phyloP scores from a whole-genome alignment of 1,140 invertebrate species.

The Centruroides sculpturatus region DNA sequence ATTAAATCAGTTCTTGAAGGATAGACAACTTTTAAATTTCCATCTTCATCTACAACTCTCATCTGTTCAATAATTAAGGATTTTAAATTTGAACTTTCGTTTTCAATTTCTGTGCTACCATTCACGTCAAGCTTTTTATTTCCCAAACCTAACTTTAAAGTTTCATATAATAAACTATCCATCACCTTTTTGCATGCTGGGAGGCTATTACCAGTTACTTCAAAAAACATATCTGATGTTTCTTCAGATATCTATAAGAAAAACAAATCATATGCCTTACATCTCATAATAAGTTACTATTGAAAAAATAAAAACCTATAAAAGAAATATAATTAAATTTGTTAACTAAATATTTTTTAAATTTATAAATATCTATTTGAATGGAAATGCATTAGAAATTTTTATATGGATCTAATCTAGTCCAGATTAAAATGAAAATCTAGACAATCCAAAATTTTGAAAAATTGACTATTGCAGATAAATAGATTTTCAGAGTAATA shows the following conservation, averaged over 20 bases:
- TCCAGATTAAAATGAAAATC: no score
- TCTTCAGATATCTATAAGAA: conserved; percentile 30
- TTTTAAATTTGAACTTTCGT: conserved; percentile 7
- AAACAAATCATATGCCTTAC: neutral
- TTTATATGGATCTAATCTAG: no score
- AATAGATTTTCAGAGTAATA: no score
- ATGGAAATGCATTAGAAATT: no score
- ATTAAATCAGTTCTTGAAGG: conserved; percentile 55
- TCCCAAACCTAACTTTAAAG: conserved; percentile 35
- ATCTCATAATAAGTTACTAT: no score
- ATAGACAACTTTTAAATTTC: conserved; percentile 52
- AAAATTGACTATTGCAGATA: no score
- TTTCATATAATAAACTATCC: conserved; percentile 47
- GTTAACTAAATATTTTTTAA: no score
- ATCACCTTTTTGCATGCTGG: conserved; percentile 50
- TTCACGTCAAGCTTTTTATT: conserved; percentile 1
- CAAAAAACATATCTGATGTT: conserved; percentile 52
- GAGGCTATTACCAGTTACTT: conserved; percentile 56
- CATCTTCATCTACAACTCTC: conserved; percentile 49
- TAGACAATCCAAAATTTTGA: no score
- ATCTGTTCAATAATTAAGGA: conserved; percentile 46
- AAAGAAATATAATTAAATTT: no score
- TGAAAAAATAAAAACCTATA: no score
- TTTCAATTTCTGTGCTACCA: conserved; percentile 30
- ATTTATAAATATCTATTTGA: no score